Base-by-base conservation (phyloP, 2,888 invertebrate species). In the Trichacis sp. region DNA sequence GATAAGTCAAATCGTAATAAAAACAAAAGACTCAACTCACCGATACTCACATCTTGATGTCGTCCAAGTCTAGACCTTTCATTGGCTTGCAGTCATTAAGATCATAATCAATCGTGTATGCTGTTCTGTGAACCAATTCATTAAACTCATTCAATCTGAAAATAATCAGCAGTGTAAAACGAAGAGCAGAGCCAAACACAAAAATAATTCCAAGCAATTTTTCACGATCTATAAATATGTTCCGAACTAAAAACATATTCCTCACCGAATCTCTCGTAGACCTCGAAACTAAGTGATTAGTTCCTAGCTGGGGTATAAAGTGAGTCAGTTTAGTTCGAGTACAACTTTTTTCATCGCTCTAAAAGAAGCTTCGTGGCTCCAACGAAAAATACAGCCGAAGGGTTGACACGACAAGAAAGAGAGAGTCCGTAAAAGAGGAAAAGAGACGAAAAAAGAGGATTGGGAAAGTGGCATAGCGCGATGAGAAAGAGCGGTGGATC, bases 101-200 rank as follows among this genome's bases (percentile, higher is more conserved):
- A 72, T 68, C 77, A 81, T 83, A 82, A 82, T 82, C 81, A 80
- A 74, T 71, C 82, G 79, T 77, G 63, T 77, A 74, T 75, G 77
- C 24, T 24, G 24, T 8, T 69, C 70, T 71, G 64, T 82, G 80
- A 82, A 82, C 79, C 83, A 83, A 83, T 83, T 79, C 82, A 83
- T 82, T 83, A 82, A 83, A 82, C 78, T 79, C 77, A 77, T 79
- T 81, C 82, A 81, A 82, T 83, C 79, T 81, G 79, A 82, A 83
- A 82, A 82, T 82, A 79, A 84, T 84, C 83, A 82, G 83, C 83
- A 84, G 83, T 83, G 83, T 83, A 84, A 83, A 84, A 72, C 78
- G 78, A 74, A 73, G 51, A 19, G 42, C 33, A 46, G 42, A 57
- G 3, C 29, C 40, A 46, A 14, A 20, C 36, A 38, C 40, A 24